Conservation (phyloP, 2,888 invertebrate genomes). For the Craniophora ligustri region DNA sequence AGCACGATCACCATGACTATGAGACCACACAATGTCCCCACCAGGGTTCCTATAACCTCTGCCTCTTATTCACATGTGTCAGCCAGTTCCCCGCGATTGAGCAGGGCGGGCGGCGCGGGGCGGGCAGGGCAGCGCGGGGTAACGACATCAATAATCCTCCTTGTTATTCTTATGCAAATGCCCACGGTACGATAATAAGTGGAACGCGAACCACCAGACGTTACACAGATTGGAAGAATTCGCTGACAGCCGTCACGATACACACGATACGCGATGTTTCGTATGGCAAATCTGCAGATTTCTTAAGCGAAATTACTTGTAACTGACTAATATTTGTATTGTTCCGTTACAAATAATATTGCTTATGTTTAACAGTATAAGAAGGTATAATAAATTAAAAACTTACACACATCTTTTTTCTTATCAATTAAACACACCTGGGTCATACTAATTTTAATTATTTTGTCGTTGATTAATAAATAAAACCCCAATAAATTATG, state of each 20-base stretch:
- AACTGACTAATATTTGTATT: too few species aligned
- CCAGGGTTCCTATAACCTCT: conserved; percentile 20
- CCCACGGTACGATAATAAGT: conserved; percentile 86
- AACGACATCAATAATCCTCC: conserved; percentile 87
- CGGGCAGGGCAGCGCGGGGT: conserved; percentile 53
- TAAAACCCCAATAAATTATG: too few species aligned
- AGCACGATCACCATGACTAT: too few species aligned
- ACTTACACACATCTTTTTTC: too few species aligned
- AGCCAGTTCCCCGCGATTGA: conserved; percentile 20
- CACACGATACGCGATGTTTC: conserved; percentile 53
- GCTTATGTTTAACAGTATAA: too few species aligned
- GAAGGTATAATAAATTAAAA: too few species aligned
- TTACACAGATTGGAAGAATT: conserved; percentile 85
- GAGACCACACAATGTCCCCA: too few species aligned
- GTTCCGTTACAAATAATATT: too few species aligned
- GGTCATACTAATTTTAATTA: too few species aligned
- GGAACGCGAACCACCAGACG: conserved; percentile 86
- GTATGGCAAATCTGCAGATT: background rate
- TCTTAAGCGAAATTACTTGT: background rate
- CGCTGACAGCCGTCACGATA: conserved; percentile 65
- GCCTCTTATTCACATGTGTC: conserved; percentile 45
- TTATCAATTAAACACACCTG: too few species aligned
- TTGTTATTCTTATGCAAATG: conserved; percentile 88
- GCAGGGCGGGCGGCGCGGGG: conserved; percentile 37
- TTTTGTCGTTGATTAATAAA: too few species aligned